phyloP scores from a whole-genome alignment of 2,888 invertebrate species.

The Sphaerophoria rueppellii region DNA sequence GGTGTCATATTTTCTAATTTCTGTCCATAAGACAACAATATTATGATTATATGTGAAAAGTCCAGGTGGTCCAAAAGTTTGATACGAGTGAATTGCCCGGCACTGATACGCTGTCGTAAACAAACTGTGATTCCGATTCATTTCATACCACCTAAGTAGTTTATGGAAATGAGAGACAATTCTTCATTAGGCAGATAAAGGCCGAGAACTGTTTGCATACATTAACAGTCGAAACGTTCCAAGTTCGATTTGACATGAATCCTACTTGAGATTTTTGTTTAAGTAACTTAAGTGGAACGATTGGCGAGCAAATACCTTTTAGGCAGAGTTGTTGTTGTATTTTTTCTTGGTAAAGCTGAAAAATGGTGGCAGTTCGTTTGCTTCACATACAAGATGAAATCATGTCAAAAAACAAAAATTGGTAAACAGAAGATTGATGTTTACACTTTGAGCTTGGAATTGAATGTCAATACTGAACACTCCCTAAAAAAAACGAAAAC shows the following conservation, averaged over 20 bases:
- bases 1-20: conserved; percentile 39
- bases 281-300: conserved; percentile 19
- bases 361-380: conserved; percentile 33
- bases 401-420: conserved; percentile 50
- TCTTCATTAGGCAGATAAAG: conserved; percentile 47
- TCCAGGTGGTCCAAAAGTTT: conserved; percentile 51
- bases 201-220: conserved; percentile 53
- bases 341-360: not conserved
- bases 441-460: conserved; percentile 23
- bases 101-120: conserved; percentile 66
- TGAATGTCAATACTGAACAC: conserved; percentile 67
- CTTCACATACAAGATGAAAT: conserved; percentile 63
- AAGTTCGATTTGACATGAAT: conserved; percentile 25
- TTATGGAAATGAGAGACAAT: conserved; percentile 71
- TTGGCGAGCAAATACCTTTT: conserved; percentile 47
- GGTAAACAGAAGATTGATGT: conserved; percentile 40
- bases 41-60: conserved; percentile 3
- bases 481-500: conserved; percentile 58
- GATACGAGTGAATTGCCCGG: conserved; percentile 13
- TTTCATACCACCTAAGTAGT: conserved; percentile 65
- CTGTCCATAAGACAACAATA: conserved; percentile 10
- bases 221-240: conserved; percentile 33
- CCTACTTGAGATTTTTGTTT: conserved; percentile 1
- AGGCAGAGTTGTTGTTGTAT: not conserved
- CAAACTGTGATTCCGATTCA: conserved; percentile 59